Conservation (phyloP, 2,797 vertebrate species). For the Hoplostethus mediterraneus region DNA sequence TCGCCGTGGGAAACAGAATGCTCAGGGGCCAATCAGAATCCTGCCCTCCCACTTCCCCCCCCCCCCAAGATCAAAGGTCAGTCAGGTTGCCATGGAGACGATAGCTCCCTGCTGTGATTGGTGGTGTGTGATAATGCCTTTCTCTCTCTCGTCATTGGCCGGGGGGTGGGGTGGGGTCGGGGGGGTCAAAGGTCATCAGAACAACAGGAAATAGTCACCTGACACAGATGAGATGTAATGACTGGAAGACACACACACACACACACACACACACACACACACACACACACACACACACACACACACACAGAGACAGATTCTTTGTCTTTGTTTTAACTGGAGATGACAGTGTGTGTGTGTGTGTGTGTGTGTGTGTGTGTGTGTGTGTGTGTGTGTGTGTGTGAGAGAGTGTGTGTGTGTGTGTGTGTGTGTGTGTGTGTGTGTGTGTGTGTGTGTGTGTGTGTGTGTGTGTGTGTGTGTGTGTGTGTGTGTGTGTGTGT, state of each 20-base stretch:
- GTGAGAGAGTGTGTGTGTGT: slow-evolving; percentile 28
- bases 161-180: too few species aligned
- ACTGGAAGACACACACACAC: background rate
- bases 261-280: background rate
- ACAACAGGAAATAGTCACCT: slow-evolving; percentile 44
- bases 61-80: slow-evolving; percentile 27
- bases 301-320: background rate
- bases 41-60: too few species aligned
- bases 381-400: slow-evolving; percentile 9
- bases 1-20: slow-evolving; percentile 49
- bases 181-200: slow-evolving; percentile 46
- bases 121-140: background rate
- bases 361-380: slow-evolving; percentile 26
- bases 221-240: slow-evolving; percentile 34
- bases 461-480: background rate
- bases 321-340: too few species aligned
- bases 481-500: background rate
- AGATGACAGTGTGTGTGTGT: background rate
- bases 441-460: slow-evolving; percentile 26
- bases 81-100: slow-evolving; percentile 36
- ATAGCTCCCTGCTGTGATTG: slow-evolving; percentile 30
- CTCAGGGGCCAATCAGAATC: slow-evolving; percentile 29
- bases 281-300: slow-evolving; percentile 6
- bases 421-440: slow-evolving; percentile 14
- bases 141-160: background rate